Percentiles rank a stretch among this genome's conserved stretches.
Evolutionary conservation across 2,888 invertebrate species (phyloP).

Genomic region (Tanaodytes sp.): DNA sequence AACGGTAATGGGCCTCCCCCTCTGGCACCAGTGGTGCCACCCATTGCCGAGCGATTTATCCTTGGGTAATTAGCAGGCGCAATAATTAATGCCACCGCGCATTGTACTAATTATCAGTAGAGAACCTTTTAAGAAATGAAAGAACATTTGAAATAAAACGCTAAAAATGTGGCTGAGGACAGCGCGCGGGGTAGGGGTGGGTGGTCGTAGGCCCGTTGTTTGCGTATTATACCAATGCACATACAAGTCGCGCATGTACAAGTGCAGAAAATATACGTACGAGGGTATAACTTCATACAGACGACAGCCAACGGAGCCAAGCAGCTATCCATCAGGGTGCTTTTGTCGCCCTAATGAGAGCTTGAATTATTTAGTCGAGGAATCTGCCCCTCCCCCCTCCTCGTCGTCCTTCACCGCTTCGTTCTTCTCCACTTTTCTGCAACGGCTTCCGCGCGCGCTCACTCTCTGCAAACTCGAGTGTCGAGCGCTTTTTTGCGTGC

Average conservation of each 20-base stretch:
- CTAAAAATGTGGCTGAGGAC: constrained; percentile 58
- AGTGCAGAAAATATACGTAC: constrained; percentile 45
- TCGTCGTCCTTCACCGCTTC: background rate
- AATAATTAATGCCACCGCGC: constrained; percentile 73
- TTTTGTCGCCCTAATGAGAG: constrained; percentile 74
- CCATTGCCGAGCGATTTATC: constrained; percentile 71
- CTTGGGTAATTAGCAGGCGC: constrained; percentile 72
- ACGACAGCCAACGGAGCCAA: constrained; percentile 57
- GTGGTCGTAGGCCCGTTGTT: constrained; percentile 39
- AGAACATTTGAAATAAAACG: constrained; percentile 72
- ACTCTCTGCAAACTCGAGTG: constrained; percentile 47
- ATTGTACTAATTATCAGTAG: constrained; percentile 73
- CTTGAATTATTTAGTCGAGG: constrained; percentile 71
- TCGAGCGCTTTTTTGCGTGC: constrained; percentile 49
- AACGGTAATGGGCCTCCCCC: constrained; percentile 70
- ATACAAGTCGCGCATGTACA: constrained; percentile 39
- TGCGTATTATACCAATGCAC: constrained; percentile 53
- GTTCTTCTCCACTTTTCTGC: constrained; percentile 44
- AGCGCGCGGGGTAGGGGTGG: background rate
- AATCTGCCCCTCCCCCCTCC: constrained; percentile 44
- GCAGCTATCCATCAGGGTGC: constrained; percentile 73
- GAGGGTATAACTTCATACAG: constrained; percentile 52
- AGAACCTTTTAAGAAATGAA: constrained; percentile 74
- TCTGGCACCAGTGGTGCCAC: constrained; percentile 54
- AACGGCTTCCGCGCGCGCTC: constrained; percentile 24